phyloP scores from a whole-genome alignment of 2,113 vertebrate species.

The Mobula hypostoma region DNA sequence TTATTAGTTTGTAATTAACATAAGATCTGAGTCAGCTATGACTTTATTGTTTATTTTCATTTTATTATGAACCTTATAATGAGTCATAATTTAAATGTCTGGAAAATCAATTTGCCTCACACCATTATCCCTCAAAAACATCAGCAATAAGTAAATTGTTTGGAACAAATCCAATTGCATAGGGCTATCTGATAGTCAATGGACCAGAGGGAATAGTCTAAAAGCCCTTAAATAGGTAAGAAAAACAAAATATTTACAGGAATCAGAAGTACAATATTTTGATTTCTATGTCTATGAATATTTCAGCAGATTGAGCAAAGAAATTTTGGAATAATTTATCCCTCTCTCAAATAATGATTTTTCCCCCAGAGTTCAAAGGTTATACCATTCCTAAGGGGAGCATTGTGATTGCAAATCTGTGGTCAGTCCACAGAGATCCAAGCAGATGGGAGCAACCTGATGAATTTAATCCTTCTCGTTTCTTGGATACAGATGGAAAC shows the following conservation, averaged over 20 bases:
- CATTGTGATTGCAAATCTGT: conserved; percentile 77
- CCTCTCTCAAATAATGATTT: conserved; percentile 24
- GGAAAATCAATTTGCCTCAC: not conserved
- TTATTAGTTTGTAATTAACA: not conserved
- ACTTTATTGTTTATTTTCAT: not conserved
- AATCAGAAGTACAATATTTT: conserved; percentile 17
- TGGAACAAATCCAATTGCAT: not conserved
- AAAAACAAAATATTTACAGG: too few species aligned
- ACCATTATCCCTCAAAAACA: not conserved
- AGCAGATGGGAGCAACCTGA: conserved; percentile 80
- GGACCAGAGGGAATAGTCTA: not conserved
- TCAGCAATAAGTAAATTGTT: not conserved
- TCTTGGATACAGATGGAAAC: conserved; percentile 77
- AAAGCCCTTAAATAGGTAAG: not conserved
- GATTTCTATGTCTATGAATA: not conserved
- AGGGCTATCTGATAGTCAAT: not conserved
- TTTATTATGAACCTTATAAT: not conserved
- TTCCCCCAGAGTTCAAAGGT: conserved; percentile 70
- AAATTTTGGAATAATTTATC: not conserved
- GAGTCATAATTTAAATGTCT: not conserved
- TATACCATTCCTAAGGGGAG: conserved; percentile 87
- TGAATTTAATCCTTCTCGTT: conserved; percentile 73
- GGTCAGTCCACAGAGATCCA: conserved; percentile 85
- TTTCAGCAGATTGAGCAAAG: not conserved
- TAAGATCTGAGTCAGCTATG: not conserved